Base-by-base conservation (phyloP, 2,888 invertebrate genomes). In the Patella caerulea region DNA sequence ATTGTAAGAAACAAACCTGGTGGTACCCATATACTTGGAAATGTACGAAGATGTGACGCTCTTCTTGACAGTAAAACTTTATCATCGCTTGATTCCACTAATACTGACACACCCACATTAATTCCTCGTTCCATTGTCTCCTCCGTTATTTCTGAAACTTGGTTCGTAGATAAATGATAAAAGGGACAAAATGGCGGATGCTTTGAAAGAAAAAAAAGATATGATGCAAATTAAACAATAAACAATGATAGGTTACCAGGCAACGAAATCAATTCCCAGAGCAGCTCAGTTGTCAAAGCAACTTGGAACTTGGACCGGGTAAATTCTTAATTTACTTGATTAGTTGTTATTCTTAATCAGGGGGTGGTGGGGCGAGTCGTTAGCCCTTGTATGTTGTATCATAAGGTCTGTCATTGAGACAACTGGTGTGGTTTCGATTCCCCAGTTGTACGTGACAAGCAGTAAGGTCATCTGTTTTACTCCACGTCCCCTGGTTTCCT, bases 11-110 rank as follows among this genome's bases (percentile, higher is more conserved):
- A 24, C 34, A 69, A 79, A 87, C 89, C 91, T 82, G 93, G 92
- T 45, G 92, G 92, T 1, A 93, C 93, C 93, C 93, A 93, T 7
- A 91, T 88, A 12, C 90, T 90, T 11, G 93, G 92, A 84, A 92
- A 93, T 56, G 92, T 90, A 19, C 91, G 78, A 84, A 93, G 88
- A 76, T 91, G 90, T 19, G 84, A 81, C 3, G 92, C 89, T 69
- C 93, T 83, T 65, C 91, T 86, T 4, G 92, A 92, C 71, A 93
- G 85, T 17, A 93, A 84, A n/a, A 93, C 82, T 75, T 88, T 86
- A 4, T 88, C 83, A 84, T 93, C 92, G 52, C 83, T 83, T 9
- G 91, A 89, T 83, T 92, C 92, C 19, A 93, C 82, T 19, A 93
- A 78, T 4, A 91, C 87, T 15, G 91, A 90, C 4, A 90, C 91